These are phyloP conservation scores for Corticium candelabrum DNA, from an alignment of 37 sponge, comb jelly and placozoan species.

Conservation along the genomic window DNA sequence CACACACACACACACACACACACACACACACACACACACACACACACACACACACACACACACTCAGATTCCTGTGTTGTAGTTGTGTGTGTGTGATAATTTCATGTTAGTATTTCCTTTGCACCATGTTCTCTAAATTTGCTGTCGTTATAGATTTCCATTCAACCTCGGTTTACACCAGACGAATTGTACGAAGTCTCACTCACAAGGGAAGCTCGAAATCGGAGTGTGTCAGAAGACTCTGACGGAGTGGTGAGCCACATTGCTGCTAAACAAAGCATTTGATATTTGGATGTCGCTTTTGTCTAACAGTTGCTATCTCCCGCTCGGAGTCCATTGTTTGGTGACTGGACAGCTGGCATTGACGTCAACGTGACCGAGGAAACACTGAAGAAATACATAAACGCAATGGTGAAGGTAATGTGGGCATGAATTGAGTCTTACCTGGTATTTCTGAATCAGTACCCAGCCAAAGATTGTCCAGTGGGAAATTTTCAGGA, in stretches of 20 bases:
- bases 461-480: too few relatives aligned
- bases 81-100: background rate
- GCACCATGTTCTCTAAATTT: too few relatives aligned
- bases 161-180: background rate
- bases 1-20: background rate
- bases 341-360: background rate
- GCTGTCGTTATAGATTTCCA: background rate
- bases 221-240: too few relatives aligned
- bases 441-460: too few relatives aligned
- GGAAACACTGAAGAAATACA: background rate
- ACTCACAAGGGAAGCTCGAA: background rate
- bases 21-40: background rate
- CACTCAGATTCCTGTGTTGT: background rate
- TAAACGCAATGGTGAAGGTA: background rate
- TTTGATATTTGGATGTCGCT: too few relatives aligned
- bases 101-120: background rate
- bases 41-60: conserved; percentile 1
- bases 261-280: too few relatives aligned
- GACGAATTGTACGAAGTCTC: background rate
- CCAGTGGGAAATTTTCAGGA: too few relatives aligned
- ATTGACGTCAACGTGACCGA: background rate
- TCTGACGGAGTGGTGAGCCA: too few relatives aligned
- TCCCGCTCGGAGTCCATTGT: background rate
- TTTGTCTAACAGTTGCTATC: too few relatives aligned
- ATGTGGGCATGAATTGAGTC: too few relatives aligned